These are phyloP conservation scores for Aurelia coerulea DNA, from an alignment of 30 jellyfish, hydroid and myxozoan genomes.

Conservation along the genomic window DNA sequence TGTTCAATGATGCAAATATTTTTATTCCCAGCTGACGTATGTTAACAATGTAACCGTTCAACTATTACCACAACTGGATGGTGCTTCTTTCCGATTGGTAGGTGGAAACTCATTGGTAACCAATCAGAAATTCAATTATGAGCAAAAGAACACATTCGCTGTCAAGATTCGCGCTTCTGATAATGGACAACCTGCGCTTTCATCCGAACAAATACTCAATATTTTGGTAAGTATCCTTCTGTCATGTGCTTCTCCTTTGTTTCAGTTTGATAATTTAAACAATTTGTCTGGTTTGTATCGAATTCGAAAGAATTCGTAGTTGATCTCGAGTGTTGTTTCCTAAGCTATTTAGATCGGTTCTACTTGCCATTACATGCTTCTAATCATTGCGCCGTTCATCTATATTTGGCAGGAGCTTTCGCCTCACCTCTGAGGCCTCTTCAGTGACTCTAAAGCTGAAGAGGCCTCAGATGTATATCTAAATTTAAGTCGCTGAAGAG, in stretches of 20 bases:
- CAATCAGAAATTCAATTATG: conserved; percentile 70
- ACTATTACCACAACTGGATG: conserved; percentile 43
- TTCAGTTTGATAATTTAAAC: background rate
- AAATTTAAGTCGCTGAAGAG: too few relatives aligned
- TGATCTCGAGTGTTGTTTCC: too few relatives aligned
- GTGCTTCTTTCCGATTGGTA: conserved; percentile 60
- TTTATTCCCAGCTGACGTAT: conserved; percentile 45
- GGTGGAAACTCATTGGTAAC: conserved; percentile 39
- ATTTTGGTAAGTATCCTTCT: conserved; percentile 44
- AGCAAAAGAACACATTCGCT: conserved; percentile 28
- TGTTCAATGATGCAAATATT: background rate
- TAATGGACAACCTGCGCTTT: conserved; percentile 54
- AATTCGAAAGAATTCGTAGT: too few relatives aligned
- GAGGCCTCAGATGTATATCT: too few relatives aligned
- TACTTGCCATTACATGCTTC: too few relatives aligned
- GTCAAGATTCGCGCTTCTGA: conserved; percentile 67
- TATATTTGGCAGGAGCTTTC: too few relatives aligned
- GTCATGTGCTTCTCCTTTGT: conserved; percentile 19
- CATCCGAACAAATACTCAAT: conserved; percentile 42
- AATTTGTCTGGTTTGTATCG: background rate
- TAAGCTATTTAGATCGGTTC: too few relatives aligned
- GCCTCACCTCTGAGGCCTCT: too few relatives aligned
- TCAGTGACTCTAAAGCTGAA: too few relatives aligned
- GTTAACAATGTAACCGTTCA: conserved; percentile 52
- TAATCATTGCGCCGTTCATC: too few relatives aligned